Evolutionary conservation across 1,140 invertebrate species (phyloP).

Genomic region (Helicoverpa armigera): DNA sequence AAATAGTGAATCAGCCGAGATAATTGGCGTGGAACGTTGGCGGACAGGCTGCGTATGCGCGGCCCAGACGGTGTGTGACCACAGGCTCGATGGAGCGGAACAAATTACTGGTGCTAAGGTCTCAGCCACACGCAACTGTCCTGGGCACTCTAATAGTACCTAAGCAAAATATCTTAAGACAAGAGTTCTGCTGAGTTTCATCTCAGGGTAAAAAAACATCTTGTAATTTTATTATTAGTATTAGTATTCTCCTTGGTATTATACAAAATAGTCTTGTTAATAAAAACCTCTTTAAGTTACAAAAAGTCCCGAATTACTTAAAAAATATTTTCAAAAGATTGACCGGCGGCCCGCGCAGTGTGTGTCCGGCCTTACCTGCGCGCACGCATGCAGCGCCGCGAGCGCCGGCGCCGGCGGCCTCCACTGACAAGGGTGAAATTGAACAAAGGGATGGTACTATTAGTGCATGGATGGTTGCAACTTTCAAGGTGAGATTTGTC

Average conservation of each 20-base stretch:
- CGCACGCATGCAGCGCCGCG: constrained; percentile 51
- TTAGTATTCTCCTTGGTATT: no score
- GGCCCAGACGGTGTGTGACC: neutral
- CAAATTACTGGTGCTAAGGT: constrained; percentile 1
- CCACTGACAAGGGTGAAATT: constrained; percentile 42
- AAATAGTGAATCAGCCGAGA: constrained; percentile 41
- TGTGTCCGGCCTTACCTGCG: constrained; percentile 45
- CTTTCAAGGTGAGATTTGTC: neutral
- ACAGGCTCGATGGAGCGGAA: constrained; percentile 4
- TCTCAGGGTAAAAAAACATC: no score
- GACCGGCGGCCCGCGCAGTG: constrained; percentile 17
- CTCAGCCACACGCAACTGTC: neutral
- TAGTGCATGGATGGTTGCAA: constrained; percentile 4
- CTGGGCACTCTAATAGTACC: no score
- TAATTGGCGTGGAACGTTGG: constrained; percentile 40
- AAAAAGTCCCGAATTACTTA: no score
- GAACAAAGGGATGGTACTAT: constrained; percentile 43
- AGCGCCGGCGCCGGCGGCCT: constrained; percentile 71
- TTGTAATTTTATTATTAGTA: no score
- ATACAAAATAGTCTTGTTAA: no score
- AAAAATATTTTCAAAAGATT: no score
- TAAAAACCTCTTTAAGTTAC: no score
- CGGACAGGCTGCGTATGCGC: neutral
- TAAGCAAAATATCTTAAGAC: no score
- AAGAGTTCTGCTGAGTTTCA: no score